Percentiles rank a stretch among this genome's conserved stretches.
Evolutionary conservation across 2,888 invertebrate genomes (phyloP).

Genomic region (Aphodius granarius): DNA sequence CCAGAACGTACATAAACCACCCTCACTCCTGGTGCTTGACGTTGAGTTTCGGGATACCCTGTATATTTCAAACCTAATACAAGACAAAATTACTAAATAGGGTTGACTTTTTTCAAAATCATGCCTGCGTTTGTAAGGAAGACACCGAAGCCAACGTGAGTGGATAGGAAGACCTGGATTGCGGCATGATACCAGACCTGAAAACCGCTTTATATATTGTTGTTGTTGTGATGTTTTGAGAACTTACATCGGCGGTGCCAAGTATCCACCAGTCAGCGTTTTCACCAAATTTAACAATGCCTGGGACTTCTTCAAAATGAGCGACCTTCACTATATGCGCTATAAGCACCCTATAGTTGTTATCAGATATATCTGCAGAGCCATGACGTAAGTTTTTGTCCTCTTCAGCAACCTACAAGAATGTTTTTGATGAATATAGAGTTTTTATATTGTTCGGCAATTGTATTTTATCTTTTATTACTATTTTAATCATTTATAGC

Average conservation of each 20-base stretch:
- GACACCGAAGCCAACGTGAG: conserved; percentile 66
- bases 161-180: conserved; percentile 66
- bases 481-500: too few relatives aligned
- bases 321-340: conserved; percentile 47
- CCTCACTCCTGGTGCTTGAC: too few relatives aligned
- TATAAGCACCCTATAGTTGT: conserved; percentile 46
- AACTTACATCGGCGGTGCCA: conserved; percentile 45
- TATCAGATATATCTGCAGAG: conserved; percentile 45
- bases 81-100: conserved; percentile 61
- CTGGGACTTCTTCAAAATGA: conserved; percentile 39
- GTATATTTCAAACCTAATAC: too few relatives aligned
- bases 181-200: conserved; percentile 66
- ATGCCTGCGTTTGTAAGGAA: conserved; percentile 66
- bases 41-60: too few relatives aligned
- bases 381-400: conserved; percentile 49
- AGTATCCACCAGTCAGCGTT: conserved; percentile 47
- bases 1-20: too few relatives aligned
- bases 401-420: conserved; percentile 46
- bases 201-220: conserved; percentile 33
- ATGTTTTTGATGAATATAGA: too few relatives aligned
- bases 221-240: neutral
- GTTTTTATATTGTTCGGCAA: too few relatives aligned
- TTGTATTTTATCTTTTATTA: too few relatives aligned
- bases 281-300: conserved; percentile 41
- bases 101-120: conserved; percentile 65